Evolutionary conservation across 1,140 invertebrate species (phyloP).

Genomic region (Diabrotica undecimpunctata): DNA sequence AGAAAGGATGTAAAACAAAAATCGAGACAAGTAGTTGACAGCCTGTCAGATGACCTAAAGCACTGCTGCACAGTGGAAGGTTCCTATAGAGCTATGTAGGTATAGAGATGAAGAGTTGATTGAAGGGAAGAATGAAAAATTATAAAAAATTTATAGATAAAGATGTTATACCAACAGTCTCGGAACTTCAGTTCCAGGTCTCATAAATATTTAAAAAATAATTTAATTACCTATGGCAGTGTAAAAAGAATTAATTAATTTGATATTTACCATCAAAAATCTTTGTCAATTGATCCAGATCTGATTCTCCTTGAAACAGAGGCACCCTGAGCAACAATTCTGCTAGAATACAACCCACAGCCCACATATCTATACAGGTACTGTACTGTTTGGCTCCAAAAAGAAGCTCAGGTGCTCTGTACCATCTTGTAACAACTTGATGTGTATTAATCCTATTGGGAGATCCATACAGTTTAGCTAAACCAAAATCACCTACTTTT

Average conservation of each 20-base stretch:
- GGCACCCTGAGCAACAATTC: slow-evolving; percentile 90
- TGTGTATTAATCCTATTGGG: slow-evolving; percentile 95
- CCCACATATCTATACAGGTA: slow-evolving; percentile 98
- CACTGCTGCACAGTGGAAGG: too few species aligned
- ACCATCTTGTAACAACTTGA: slow-evolving; percentile 96
- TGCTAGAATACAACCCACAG: slow-evolving; percentile 95
- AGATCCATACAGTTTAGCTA: slow-evolving; percentile 96
- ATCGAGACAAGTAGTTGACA: too few species aligned
- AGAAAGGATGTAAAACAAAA: too few species aligned
- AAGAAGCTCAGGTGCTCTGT: slow-evolving; percentile 89
- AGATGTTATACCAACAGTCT: too few species aligned
- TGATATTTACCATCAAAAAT: slow-evolving; percentile 69
- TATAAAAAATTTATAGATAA: too few species aligned
- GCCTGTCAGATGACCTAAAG: too few species aligned
- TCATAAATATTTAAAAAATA: too few species aligned
- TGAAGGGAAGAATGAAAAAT: too few species aligned
- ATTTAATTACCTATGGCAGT: neutral
- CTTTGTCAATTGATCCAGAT: slow-evolving; percentile 91
- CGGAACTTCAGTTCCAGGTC: too few species aligned
- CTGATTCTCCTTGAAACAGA: slow-evolving; percentile 93
- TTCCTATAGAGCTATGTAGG: too few species aligned
- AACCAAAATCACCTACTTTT: slow-evolving; percentile 98
- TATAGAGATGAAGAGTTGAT: too few species aligned
- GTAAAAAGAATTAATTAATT: neutral
- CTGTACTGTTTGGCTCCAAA: slow-evolving; percentile 95